Percentiles rank a stretch among this genome's conserved stretches.
Conservation (phyloP, 2,888 invertebrate species). For the Noctua fimbriata region DNA sequence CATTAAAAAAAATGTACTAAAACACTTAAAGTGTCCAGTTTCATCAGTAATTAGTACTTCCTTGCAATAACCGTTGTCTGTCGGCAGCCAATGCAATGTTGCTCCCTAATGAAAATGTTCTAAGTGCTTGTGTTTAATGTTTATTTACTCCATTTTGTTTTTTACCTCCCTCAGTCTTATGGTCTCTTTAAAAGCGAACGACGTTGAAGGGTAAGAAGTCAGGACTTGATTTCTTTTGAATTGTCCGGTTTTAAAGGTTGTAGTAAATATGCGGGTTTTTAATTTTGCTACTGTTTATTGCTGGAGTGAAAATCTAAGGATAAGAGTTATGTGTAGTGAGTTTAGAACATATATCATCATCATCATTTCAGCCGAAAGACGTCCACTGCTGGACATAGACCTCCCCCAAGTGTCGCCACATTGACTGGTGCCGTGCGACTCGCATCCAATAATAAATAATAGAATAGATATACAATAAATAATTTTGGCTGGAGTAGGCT, state of each 20-base stretch:
- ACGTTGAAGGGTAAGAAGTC: slow-evolving; percentile 73
- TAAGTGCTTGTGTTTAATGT: slow-evolving; percentile 87
- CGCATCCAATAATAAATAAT: too few species aligned
- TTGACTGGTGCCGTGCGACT: too few species aligned
- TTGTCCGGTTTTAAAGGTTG: slow-evolving; percentile 67
- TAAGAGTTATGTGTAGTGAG: background rate
- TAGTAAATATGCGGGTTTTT: slow-evolving; percentile 59
- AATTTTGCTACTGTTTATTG: slow-evolving; percentile 41
- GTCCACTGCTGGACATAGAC: too few species aligned
- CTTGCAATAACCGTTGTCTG: slow-evolving; percentile 83
- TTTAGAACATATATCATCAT: background rate
- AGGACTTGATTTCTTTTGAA: slow-evolving; percentile 77
- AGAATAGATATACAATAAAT: background rate
- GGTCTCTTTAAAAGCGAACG: slow-evolving; percentile 75
- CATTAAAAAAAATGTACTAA: slow-evolving; percentile 33
- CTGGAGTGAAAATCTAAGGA: background rate
- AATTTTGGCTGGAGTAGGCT: background rate
- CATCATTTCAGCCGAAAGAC: too few species aligned
- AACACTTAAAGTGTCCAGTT: slow-evolving; percentile 52
- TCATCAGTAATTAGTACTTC: slow-evolving; percentile 85
- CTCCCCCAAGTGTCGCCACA: too few species aligned
- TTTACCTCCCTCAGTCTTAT: slow-evolving; percentile 77
- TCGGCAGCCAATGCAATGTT: slow-evolving; percentile 86
- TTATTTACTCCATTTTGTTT: slow-evolving; percentile 87
- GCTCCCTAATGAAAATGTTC: slow-evolving; percentile 87